Base-by-base conservation (phyloP, 2,797 vertebrate species). In the Euphonia xanthogaster region DNA sequence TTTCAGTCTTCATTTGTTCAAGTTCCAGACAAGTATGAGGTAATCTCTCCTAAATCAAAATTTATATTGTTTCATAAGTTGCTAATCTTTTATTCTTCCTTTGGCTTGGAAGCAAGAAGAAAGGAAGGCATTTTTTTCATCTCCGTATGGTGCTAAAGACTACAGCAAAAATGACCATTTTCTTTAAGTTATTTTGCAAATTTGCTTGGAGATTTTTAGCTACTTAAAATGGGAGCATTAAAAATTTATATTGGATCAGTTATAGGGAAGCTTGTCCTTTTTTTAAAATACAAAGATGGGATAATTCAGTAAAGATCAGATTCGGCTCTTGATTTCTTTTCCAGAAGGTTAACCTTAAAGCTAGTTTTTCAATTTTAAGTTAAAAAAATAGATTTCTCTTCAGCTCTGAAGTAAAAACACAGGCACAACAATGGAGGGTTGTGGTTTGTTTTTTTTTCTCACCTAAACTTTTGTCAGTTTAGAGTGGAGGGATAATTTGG, bases 1-100 rank as follows among this genome's bases (percentile, higher is more conserved):
- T 93, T 91, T 87, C 39, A 82, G 75, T 80, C 90, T 95, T 94
- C 61, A 67, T 96, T 93, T 96, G 89, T 83, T 92, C 89, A 51
- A 48, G 82, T 89, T 95, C 92, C 89, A 95, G 94, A 91, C 78
- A 86, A 86, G 87, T 54, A 90, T 94, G 95, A 97, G 79, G 91
- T 97, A 94, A 94, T 94, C 50, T 78, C 84, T 86, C 92, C 75
- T 95, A 96, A 87, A 96, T 94, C 84, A 94, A 85, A 93, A 86
- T 87, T 68, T 83, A 62, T 93, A 67, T 92, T 5, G 2, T 57
- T 85, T 54, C 30, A 4, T 66, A 78, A 72, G 44, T 55, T 93
- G 70, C 90, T 93, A 86, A 93, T 86, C 58, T 84, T 86, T 91
- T 33, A 45, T 93, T 94, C 44, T 90, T 94, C 40, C 51, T 78